phyloP scores from a whole-genome alignment of 2,888 invertebrate species.

The Pasiphila rectangulata region DNA sequence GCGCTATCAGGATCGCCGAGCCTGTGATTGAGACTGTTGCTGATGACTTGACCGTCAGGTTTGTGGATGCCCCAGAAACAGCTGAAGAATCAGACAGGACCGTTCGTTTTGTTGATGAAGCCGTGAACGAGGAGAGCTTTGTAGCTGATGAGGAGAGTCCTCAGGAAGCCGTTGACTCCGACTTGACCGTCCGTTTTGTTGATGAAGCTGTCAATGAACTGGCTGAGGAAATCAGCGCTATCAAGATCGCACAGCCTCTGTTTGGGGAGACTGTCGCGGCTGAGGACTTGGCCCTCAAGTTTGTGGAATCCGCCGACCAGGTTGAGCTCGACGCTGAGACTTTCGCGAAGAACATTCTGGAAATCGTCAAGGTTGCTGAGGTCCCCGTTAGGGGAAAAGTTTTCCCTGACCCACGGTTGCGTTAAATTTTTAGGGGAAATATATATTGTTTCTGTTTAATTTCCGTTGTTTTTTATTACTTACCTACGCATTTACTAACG shows the following conservation, averaged over 20 bases:
- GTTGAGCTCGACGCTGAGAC: background rate
- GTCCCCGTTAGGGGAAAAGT: conserved; percentile 26
- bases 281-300: too few relatives aligned
- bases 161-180: too few relatives aligned
- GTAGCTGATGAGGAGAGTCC: too few relatives aligned
- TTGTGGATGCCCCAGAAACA: background rate
- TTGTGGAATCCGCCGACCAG: background rate
- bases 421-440: conserved; percentile 24
- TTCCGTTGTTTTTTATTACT: background rate
- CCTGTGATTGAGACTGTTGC: background rate
- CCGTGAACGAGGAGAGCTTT: background rate
- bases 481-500: background rate
- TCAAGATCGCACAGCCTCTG: conserved; percentile 3
- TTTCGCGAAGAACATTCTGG: too few relatives aligned
- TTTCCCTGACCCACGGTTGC: conserved; percentile 38
- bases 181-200: too few relatives aligned
- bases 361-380: conserved; percentile 26
- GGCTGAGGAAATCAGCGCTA: too few relatives aligned
- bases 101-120: background rate
- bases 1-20: conserved; percentile 2
- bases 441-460: background rate
- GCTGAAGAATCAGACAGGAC: background rate
- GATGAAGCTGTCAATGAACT: too few relatives aligned
- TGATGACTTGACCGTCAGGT: background rate
- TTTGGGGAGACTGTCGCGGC: background rate